phyloP scores from a whole-genome alignment of 2,113 vertebrate species.

The Tympanuchus pallidicinctus region DNA sequence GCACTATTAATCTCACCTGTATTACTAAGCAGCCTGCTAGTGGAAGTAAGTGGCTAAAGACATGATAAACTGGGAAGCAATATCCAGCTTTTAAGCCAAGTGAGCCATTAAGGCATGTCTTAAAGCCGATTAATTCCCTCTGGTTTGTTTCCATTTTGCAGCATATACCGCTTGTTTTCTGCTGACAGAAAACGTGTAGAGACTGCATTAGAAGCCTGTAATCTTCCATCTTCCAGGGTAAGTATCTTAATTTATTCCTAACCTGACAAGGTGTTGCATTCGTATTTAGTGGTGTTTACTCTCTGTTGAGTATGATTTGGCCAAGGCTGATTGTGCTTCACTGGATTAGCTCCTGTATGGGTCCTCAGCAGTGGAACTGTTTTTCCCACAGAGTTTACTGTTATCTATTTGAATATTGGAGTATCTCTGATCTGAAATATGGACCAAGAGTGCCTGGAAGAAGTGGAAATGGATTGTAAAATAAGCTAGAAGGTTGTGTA shows the following conservation, averaged over 20 bases:
- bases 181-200: conserved; percentile 96
- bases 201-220: conserved; percentile 92
- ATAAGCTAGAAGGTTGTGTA: neutral
- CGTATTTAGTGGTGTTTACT: neutral
- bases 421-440: neutral
- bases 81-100: neutral
- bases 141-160: conserved; percentile 65
- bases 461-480: neutral
- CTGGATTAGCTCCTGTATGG: neutral
- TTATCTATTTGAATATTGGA: neutral
- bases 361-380: neutral
- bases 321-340: neutral
- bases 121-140: neutral
- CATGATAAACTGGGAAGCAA: neutral
- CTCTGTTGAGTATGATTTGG: neutral
- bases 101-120: neutral
- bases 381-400: neutral
- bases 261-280: neutral
- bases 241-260: conserved; percentile 49
- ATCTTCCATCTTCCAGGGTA: conserved; percentile 94
- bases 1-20: neutral
- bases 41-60: neutral
- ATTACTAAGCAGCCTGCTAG: neutral
- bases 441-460: neutral
- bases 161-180: conserved; percentile 93